Base-by-base conservation (phyloP, 1,140 invertebrate species). In the Cryptotermes secundus region DNA sequence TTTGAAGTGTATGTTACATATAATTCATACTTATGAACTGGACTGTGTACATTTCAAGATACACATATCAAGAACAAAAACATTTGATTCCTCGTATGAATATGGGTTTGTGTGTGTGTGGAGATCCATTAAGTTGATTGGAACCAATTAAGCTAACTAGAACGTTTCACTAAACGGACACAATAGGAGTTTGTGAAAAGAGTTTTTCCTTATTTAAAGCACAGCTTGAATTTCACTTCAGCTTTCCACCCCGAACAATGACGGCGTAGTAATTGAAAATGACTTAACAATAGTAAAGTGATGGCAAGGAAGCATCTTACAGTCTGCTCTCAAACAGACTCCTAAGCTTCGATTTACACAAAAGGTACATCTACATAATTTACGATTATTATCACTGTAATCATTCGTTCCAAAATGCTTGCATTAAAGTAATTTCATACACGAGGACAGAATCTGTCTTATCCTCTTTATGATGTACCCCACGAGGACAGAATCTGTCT, bases 91-190 rank as follows among this genome's bases (percentile, higher is more conserved):
- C 45, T 22, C 16, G 45, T 19, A 14, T 42, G 38, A 42, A 42
- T 42, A 42, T 10, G 38, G 9, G 45, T 49, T 1, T 49, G 45
- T 49, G 45, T 12, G 45, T 49, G 59, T 72, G 59, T n/a, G n/a
- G 53, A 31, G n/a, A 10, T 72, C 59, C 59, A 72, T 72, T 72
- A 72, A 72, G 59, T 72, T 72, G 59, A 72, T 72, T 72, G 59
- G 59, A 31, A 72, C 26, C 59, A 72, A 72, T 72, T 72, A 7
- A 31, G 59, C 16, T 72, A 31, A 72, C 26, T 31, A 72, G 26
- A 72, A 31, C 59, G n/a, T 72, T 72, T 72, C 59, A 72, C 7
- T 72, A 7, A 72, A 72, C n/a, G 59, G 59, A 72, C 59, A 31
- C 26, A 72, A 72, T 6, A 72, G n/a, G 6, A 31, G 59, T 72